These are phyloP conservation scores for Drosophila siamana DNA, from an alignment of 2,888 invertebrate genomes.

Conservation along the genomic window DNA sequence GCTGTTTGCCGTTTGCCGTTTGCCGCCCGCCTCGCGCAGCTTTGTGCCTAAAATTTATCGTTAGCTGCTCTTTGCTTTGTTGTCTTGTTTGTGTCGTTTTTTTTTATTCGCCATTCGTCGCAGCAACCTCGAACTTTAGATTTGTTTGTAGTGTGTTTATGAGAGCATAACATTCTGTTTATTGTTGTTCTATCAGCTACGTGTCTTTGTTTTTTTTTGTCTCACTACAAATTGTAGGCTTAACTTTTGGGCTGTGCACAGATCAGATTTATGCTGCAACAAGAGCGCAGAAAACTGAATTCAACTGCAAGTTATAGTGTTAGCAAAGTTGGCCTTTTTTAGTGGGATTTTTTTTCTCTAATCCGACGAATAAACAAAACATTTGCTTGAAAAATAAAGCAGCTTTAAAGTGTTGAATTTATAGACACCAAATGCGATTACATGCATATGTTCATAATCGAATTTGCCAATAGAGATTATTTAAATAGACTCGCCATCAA, in stretches of 20 bases:
- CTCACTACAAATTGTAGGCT: neutral
- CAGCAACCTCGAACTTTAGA: constrained; percentile 81
- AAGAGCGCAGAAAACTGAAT: neutral
- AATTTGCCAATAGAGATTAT: neutral
- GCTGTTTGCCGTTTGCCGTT: constrained; percentile 17
- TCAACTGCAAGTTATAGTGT: neutral
- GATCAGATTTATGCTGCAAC: constrained; percentile 18
- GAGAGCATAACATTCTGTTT: constrained; percentile 78
- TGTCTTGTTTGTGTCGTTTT: constrained; percentile 16
- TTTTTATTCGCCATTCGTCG: constrained; percentile 67
- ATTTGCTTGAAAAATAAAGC: neutral
- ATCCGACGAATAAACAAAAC: too few relatives aligned
- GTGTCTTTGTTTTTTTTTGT: constrained; percentile 46
- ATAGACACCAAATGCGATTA: neutral
- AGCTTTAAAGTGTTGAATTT: neutral
- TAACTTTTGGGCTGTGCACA: constrained; percentile 5
- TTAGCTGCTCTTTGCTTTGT: constrained; percentile 38
- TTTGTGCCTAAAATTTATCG: constrained; percentile 79
- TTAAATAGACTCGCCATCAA: neutral
- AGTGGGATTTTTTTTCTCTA: too few relatives aligned
- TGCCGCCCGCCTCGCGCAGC: constrained; percentile 32
- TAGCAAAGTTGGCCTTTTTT: too few relatives aligned
- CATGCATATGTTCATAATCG: neutral
- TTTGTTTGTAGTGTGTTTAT: constrained; percentile 80
- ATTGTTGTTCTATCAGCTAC: constrained; percentile 53